Percentiles rank a stretch among this genome's conserved stretches.
Evolutionary conservation across 2,797 vertebrate species (phyloP).

Genomic region (Hydrolagus colliei): DNA sequence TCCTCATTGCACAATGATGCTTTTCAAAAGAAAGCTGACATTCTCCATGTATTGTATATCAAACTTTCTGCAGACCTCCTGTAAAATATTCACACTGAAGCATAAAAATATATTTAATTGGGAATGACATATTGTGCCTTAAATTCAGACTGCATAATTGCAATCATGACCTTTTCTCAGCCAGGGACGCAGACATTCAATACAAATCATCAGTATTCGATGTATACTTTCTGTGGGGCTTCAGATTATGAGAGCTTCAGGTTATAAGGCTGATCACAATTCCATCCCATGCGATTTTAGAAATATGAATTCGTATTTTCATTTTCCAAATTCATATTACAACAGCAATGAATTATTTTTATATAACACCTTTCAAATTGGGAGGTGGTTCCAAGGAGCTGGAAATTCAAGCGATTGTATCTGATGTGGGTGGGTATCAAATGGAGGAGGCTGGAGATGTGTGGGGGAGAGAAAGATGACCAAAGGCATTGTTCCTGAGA

Average conservation of each 20-base stretch:
- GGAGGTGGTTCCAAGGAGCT: no score
- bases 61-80: conserved; percentile 32
- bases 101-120: conserved; percentile 37
- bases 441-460: no score
- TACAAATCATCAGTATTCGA: not conserved
- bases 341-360: no score
- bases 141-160: conserved; percentile 29
- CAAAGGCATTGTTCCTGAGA: no score
- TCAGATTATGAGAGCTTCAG: not conserved
- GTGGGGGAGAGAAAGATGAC: no score
- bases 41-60: not conserved
- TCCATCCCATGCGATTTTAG: not conserved
- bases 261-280: not conserved
- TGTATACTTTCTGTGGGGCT: not conserved
- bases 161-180: conserved; percentile 32
- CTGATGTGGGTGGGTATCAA: no score
- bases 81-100: conserved; percentile 37
- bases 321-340: no score
- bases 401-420: no score
- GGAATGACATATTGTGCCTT: conserved; percentile 28
- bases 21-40: conserved; percentile 3
- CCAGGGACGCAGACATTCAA: not conserved
- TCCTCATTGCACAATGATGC: not conserved
- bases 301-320: not conserved
- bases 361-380: no score